Evolutionary conservation across 2,888 invertebrate species (phyloP).

Genomic region (Exephanes ischioxanthus): DNA sequence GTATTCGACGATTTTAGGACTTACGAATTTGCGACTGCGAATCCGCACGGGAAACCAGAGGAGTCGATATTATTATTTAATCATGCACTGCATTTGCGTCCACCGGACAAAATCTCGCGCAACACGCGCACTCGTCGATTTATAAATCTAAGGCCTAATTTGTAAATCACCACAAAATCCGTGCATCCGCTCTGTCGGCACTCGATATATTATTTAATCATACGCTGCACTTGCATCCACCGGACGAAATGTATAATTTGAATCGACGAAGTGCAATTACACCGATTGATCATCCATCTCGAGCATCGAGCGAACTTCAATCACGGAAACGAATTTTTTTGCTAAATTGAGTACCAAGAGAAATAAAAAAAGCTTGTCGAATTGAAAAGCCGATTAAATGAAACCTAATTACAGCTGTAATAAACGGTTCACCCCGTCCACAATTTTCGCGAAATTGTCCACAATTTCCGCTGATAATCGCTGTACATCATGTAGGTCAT

Average conservation of each 20-base stretch:
- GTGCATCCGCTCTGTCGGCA: slow-evolving; percentile 16
- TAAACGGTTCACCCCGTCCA: not conserved
- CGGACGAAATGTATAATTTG: not conserved
- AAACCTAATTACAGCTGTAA: not conserved
- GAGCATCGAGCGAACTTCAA: too few species aligned
- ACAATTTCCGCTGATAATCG: not conserved
- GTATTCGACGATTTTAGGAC: slow-evolving; percentile 48
- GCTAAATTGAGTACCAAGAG: not conserved
- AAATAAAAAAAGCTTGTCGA: not conserved
- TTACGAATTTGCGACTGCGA: slow-evolving; percentile 50
- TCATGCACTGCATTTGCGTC: too few species aligned
- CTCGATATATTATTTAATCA: not conserved
- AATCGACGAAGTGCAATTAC: not conserved
- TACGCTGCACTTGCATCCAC: not conserved
- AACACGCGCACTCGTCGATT: slow-evolving; percentile 55
- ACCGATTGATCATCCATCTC: too few species aligned
- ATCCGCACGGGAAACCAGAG: not conserved
- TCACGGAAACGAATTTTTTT: too few species aligned
- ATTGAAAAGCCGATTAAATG: not conserved
- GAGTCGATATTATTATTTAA: not conserved
- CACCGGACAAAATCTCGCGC: slow-evolving; percentile 41
- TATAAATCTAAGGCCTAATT: slow-evolving; percentile 69
- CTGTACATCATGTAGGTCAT: not conserved
- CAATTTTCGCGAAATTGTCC: not conserved
- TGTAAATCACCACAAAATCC: slow-evolving; percentile 37